Base-by-base conservation (phyloP, 35 echinoderm and acorn worm species). In the Ophioderma brevispina region DNA sequence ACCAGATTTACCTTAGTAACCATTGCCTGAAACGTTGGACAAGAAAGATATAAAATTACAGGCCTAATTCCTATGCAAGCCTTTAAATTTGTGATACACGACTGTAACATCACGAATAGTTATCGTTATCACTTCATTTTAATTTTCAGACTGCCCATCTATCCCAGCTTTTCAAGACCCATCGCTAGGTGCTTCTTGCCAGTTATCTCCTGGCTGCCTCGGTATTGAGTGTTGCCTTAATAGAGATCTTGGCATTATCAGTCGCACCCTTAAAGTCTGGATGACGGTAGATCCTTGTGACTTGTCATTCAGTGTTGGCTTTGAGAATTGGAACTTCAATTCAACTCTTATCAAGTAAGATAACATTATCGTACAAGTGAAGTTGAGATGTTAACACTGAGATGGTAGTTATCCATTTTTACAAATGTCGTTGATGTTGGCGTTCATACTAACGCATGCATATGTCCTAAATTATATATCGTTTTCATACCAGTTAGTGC, bases 261-360 rank as follows among this genome's bases (percentile, higher is more conserved):
- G 35, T 35, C 33, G 83, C 33, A 64, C 83, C 33, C 70, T 85
- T n/a, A 33, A 34, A 17, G 55, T 85, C 31, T 85, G 83, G 83
- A 37, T 64, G 34, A 85, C 35, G 36, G 28, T 85, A 0, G 83
- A 85, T 59, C 30, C 55, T 37, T 85, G 83, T 64, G 83, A 32
- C 15, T 1, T 13, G 1, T 32, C 31, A 13, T 85, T 85, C 33
- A 32, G 33, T n/a, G 63, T 85, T 32, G 83, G 83, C 0, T 85
- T 85, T 85, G 83, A 85, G 32, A 38, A 64, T n/a, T 85, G 83
- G 83, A n/a, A n/a, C n/a, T n/a, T n/a, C n/a, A n/a, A n/a, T n/a
- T n/a, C n/a, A n/a, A n/a, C n/a, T n/a, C n/a, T n/a, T n/a, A n/a
- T n/a, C n/a, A n/a, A 81, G 79, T 81, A 40, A 36, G 36, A 81